A percentile compares a stretch with the other conserved stretches of the same genome.
phyloP scores from a whole-genome alignment of 2,888 invertebrate species.

The Andricus curvator region DNA sequence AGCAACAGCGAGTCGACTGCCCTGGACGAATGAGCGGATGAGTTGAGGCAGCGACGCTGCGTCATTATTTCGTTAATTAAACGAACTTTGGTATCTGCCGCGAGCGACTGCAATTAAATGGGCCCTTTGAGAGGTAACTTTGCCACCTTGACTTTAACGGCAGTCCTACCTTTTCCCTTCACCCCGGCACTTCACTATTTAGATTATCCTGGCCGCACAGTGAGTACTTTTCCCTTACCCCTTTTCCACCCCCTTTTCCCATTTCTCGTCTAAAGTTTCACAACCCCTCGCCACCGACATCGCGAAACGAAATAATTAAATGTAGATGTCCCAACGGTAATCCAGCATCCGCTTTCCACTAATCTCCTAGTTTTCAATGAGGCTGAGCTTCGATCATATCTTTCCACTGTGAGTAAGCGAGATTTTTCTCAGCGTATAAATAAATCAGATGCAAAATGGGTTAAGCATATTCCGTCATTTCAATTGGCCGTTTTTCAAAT shows the following conservation, averaged over 20 bases:
- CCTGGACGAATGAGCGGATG: constrained; percentile 51
- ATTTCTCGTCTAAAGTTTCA: constrained; percentile 37
- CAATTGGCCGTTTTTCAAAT: neutral
- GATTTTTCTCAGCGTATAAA: constrained; percentile 20
- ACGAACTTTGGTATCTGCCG: constrained; percentile 69
- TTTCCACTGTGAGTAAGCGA: constrained; percentile 1
- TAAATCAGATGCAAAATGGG: constrained; percentile 44
- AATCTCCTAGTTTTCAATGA: constrained; percentile 38
- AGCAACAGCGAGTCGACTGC: constrained; percentile 49
- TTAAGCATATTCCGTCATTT: neutral
- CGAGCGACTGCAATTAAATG: constrained; percentile 67
- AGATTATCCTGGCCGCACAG: constrained; percentile 58
- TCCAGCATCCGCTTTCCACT: constrained; percentile 28
- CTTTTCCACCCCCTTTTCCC: neutral
- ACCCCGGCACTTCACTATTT: constrained; percentile 53
- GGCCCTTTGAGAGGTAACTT: constrained; percentile 67
- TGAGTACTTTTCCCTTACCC: constrained; percentile 28
- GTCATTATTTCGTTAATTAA: constrained; percentile 74
- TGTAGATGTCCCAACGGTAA: constrained; percentile 45
- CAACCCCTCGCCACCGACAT: constrained; percentile 28
- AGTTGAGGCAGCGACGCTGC: constrained; percentile 49
- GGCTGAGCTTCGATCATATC: constrained; percentile 34
- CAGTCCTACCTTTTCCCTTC: constrained; percentile 49
- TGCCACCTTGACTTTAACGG: constrained; percentile 65
- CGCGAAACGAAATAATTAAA: constrained; percentile 59